These are phyloP conservation scores for Drosophila meridiana DNA, from an alignment of 2,888 invertebrate genomes.

Conservation along the genomic window DNA sequence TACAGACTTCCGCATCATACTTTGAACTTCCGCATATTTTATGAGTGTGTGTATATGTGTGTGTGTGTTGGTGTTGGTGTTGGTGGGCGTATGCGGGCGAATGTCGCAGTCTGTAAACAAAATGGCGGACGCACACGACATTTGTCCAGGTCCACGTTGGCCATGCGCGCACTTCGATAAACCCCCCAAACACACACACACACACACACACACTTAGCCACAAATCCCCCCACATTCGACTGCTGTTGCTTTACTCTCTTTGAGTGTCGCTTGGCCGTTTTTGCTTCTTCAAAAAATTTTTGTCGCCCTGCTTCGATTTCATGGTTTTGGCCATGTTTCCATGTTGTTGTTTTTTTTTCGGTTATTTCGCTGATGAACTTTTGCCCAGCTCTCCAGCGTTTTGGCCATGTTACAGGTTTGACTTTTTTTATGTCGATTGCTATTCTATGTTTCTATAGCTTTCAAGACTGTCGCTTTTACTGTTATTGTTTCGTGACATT, in stretches of 20 bases:
- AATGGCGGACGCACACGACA: conserved; percentile 72
- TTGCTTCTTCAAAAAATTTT: conserved; percentile 42
- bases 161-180: conserved; percentile 69
- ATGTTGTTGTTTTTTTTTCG: conserved; percentile 36
- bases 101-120: conserved; percentile 65
- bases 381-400: conserved; percentile 11
- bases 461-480: conserved; percentile 35
- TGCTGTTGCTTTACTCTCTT: neutral
- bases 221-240: conserved; percentile 16
- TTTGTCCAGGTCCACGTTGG: conserved; percentile 50
- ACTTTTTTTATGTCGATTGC: conserved; percentile 20
- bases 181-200: neutral
- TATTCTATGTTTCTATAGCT: conserved; percentile 26
- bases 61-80: conserved; percentile 18
- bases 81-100: conserved; percentile 52
- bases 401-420: conserved; percentile 47
- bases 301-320: conserved; percentile 43
- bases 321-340: conserved; percentile 16
- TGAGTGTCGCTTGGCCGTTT: conserved; percentile 35
- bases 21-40: conserved; percentile 80
- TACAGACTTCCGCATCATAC: conserved; percentile 81
- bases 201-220: neutral
- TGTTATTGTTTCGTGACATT: conserved; percentile 23
- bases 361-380: conserved; percentile 24
- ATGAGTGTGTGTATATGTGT: conserved; percentile 42